These are phyloP conservation scores for Drosophila takahashii DNA, from an alignment of 1,140 invertebrate species.

Conservation along the genomic window DNA sequence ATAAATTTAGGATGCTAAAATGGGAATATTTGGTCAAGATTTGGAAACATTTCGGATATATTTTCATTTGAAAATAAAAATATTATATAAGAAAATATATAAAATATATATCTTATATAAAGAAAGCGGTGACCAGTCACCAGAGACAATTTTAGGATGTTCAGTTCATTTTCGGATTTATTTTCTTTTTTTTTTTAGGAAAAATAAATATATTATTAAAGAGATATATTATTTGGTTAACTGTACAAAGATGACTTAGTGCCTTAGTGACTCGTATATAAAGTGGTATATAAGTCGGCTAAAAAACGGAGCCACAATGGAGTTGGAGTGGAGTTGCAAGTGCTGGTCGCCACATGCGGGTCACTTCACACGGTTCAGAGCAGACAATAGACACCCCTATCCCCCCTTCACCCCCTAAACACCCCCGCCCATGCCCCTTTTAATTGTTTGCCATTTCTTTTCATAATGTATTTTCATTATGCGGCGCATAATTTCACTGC, in stretches of 20 bases:
- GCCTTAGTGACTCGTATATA: conserved; percentile 27
- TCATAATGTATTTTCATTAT: conserved; percentile 70
- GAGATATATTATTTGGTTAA: background rate
- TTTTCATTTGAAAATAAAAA: too few species aligned
- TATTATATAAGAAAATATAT: too few species aligned
- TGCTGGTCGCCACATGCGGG: conserved; percentile 62
- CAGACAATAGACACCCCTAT: conserved; percentile 40
- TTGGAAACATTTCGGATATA: background rate
- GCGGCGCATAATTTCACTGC: conserved; percentile 66
- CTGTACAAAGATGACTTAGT: conserved; percentile 19
- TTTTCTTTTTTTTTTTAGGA: too few species aligned
- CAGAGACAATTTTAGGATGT: too few species aligned
- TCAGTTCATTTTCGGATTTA: too few species aligned
- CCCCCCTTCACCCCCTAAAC: background rate
- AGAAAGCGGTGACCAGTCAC: too few species aligned
- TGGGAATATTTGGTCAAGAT: background rate
- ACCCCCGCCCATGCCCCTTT: conserved; percentile 10
- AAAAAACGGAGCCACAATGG: conserved; percentile 10
- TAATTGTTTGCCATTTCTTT: conserved; percentile 71
- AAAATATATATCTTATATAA: too few species aligned
- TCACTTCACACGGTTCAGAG: conserved; percentile 64
- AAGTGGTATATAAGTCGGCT: background rate
- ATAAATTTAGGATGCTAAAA: background rate
- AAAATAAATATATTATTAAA: too few species aligned
- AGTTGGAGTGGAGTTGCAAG: conserved; percentile 25